Evolutionary conservation across 2,113 vertebrate genomes (phyloP).

Genomic region (Poicephalus meyeri): DNA sequence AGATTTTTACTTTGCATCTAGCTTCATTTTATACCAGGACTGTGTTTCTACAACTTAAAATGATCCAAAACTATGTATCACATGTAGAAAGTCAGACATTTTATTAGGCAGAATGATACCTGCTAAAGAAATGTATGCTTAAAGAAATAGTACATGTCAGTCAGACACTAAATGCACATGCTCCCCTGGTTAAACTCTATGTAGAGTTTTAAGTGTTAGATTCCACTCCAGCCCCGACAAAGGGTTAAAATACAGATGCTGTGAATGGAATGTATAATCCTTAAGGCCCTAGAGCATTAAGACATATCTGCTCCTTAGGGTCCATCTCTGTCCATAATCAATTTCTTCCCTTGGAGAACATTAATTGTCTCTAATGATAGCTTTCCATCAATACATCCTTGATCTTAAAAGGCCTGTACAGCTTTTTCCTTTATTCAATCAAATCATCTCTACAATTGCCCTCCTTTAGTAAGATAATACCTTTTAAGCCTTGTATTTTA

Average conservation of each 20-base stretch:
- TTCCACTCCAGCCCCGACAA: slow-evolving; percentile 39
- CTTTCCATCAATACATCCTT: slow-evolving; percentile 94
- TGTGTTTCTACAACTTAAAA: neutral
- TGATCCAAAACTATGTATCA: neutral
- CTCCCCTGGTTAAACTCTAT: neutral
- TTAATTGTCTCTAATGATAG: slow-evolving; percentile 98
- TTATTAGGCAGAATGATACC: neutral
- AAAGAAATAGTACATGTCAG: neutral
- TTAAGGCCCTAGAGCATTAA: slow-evolving; percentile 81
- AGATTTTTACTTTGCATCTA: neutral
- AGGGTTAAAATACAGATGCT: slow-evolving; percentile 82
- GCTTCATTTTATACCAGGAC: neutral
- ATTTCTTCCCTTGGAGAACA: slow-evolving; percentile 85
- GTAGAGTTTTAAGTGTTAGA: slow-evolving; percentile 4
- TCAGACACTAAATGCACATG: neutral
- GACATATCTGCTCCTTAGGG: slow-evolving; percentile 83
- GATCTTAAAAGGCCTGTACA: slow-evolving; percentile 88
- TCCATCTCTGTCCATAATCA: slow-evolving; percentile 92
- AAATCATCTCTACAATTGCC: slow-evolving; percentile 89
- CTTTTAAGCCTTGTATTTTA: slow-evolving; percentile 93
- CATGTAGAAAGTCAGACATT: neutral
- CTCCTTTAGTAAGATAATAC: slow-evolving; percentile 90
- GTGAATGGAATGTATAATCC: slow-evolving; percentile 80
- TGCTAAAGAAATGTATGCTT: neutral
- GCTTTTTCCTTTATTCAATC: slow-evolving; percentile 90